These are phyloP conservation scores for Metallyticus violacea DNA, from an alignment of 2,888 invertebrate species.

Conservation along the genomic window DNA sequence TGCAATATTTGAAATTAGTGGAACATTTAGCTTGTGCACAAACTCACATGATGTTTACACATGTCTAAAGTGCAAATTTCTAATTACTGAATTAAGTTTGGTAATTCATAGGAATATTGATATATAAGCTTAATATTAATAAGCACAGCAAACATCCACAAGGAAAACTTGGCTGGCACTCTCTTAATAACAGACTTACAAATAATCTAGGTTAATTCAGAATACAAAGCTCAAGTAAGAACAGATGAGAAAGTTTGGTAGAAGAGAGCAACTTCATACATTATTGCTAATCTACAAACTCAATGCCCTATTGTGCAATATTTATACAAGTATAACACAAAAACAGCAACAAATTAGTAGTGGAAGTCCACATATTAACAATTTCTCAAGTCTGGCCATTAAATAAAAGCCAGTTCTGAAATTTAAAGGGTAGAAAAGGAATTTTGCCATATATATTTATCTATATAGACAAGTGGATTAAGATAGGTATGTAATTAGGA, in stretches of 20 bases:
- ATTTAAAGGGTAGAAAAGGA: background rate
- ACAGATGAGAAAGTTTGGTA: constrained; percentile 20
- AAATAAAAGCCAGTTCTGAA: background rate
- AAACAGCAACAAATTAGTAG: background rate
- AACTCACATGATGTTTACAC: background rate
- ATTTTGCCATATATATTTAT: background rate
- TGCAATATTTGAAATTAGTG: background rate
- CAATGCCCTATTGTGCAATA: background rate
- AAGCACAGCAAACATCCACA: background rate
- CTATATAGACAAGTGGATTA: too few species aligned
- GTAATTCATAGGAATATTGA: too few species aligned
- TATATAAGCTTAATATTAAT: too few species aligned
- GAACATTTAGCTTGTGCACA: background rate
- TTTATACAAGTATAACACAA: background rate
- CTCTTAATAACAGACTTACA: background rate
- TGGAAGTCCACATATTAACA: background rate
- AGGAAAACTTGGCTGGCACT: background rate
- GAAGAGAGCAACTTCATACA: constrained; percentile 23
- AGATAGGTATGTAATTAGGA: background rate
- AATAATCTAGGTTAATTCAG: background rate
- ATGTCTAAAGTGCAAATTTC: background rate
- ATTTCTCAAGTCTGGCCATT: background rate
- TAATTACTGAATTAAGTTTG: too few species aligned
- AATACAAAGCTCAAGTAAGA: constrained; percentile 23
- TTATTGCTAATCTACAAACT: background rate